These are phyloP conservation scores for Trichogramma dendrolimi DNA, from an alignment of 2,888 invertebrate genomes.

Conservation along the genomic window DNA sequence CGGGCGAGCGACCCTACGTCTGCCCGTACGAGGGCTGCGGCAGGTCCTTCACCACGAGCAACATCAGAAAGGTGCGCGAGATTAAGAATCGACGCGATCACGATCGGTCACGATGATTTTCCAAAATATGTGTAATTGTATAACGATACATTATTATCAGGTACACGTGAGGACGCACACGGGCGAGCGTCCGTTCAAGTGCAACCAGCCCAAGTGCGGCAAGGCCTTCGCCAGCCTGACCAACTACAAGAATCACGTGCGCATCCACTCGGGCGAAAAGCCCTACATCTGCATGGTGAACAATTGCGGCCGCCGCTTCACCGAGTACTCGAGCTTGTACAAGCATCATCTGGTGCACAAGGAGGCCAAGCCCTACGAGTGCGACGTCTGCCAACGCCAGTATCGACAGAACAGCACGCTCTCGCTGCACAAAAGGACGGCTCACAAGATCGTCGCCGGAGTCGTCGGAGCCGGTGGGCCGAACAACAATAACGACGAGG, in stretches of 20 bases:
- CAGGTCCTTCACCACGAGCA: slow-evolving; percentile 65
- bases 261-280: slow-evolving; percentile 68
- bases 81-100: background rate
- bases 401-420: slow-evolving; percentile 62
- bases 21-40: slow-evolving; percentile 58
- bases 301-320: slow-evolving; percentile 64
- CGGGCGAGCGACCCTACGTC: slow-evolving; percentile 52
- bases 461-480: too few species aligned
- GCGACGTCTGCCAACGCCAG: slow-evolving; percentile 58
- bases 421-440: slow-evolving; percentile 60
- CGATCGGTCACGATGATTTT: background rate
- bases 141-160: slow-evolving; percentile 26
- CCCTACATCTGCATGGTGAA: slow-evolving; percentile 62
- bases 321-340: slow-evolving; percentile 67
- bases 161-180: slow-evolving; percentile 66
- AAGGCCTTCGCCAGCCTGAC: slow-evolving; percentile 66
- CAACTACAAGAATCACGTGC: slow-evolving; percentile 65
- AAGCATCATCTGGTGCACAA: slow-evolving; percentile 63
- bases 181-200: slow-evolving; percentile 64
- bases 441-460: slow-evolving; percentile 50
- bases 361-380: slow-evolving; percentile 58
- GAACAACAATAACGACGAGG: background rate
- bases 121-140: background rate
- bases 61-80: slow-evolving; percentile 59
- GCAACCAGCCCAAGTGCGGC: slow-evolving; percentile 58